Base-by-base conservation (phyloP, 2,113 vertebrate genomes). In the Limanda limanda region DNA sequence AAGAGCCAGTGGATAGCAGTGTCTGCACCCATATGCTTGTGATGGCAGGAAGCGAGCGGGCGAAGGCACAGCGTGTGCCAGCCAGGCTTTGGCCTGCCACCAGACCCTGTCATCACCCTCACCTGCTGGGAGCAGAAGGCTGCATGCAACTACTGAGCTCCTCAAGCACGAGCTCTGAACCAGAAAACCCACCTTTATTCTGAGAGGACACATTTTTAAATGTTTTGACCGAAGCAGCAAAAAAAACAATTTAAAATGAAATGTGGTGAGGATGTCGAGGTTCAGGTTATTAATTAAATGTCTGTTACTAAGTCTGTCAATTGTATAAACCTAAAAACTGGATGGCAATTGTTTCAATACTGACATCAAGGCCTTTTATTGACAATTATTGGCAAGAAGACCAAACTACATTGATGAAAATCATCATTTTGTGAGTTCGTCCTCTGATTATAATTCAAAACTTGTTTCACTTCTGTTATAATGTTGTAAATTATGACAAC, bases 21-120 rank as follows among this genome's bases (percentile, higher is more conserved):
- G 79, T 92, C 90, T 89, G 89, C 87, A 78, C 88, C 91, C 90
- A 92, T 91, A 92, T 91, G 90, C 84, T 92, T 78, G 51, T 23
- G 68, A 90, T 88, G 84, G 92, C 91, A 94, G 92, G 92, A 94
- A 92, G 90, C 58, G 73, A 90, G 69, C 70, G 86, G 91, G 86
- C 60, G 73, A 90, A 91, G 84, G 87, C 76, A 84, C 79, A 84
- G 82, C 74, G 78, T 82, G 70, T 83, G 93, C 90, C 91, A 90
- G 92, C 83, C 86, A 70, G 24, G 84, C 88, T 68, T 89, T 94
- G 93, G 93, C 93, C 89, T 70, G 78, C 81, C 88, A 92, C 91
- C 93, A 94, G 88, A 85, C 88, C 89, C 89, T 90, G 92, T 93
- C 93, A 94, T 92, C 92, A 86, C 91, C 83, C 86, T 90, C 82